phyloP scores from a whole-genome alignment of 2,888 invertebrate species.

The Psylliodes chrysocephalus region DNA sequence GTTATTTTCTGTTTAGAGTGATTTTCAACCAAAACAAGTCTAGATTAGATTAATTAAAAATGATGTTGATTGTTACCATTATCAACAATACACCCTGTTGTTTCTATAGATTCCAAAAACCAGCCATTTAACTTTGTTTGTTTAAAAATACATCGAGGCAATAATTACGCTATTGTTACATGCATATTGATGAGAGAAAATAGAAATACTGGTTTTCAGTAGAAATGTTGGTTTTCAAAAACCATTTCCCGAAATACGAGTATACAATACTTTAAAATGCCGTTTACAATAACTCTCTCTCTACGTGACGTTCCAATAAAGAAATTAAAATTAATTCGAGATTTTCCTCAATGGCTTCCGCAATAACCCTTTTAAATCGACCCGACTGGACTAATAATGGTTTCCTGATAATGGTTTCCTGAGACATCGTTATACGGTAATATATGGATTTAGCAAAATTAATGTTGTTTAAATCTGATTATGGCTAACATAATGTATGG shows the following conservation, averaged over 20 bases:
- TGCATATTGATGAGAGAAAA: too few relatives aligned
- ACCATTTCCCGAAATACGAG: background rate
- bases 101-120: too few relatives aligned
- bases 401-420: slow-evolving; percentile 1
- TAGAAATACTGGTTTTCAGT: too few relatives aligned
- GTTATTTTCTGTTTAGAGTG: too few relatives aligned
- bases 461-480: background rate
- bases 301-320: slow-evolving; percentile 1
- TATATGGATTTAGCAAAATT: background rate
- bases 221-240: too few relatives aligned
- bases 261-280: background rate
- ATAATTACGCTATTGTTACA: too few relatives aligned
- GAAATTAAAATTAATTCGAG: slow-evolving; percentile 1
- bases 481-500: background rate
- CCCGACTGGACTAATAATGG: slow-evolving; percentile 1
- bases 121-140: too few relatives aligned
- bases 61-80: too few relatives aligned
- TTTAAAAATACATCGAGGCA: too few relatives aligned
- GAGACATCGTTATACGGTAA: background rate
- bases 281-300: background rate
- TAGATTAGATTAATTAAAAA: too few relatives aligned
- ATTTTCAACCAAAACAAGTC: too few relatives aligned
- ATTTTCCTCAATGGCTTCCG: slow-evolving; percentile 1
- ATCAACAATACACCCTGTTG: too few relatives aligned
- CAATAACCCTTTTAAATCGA: background rate